Conservation (phyloP, 1,140 invertebrate genomes). For the Ylistrum balloti region DNA sequence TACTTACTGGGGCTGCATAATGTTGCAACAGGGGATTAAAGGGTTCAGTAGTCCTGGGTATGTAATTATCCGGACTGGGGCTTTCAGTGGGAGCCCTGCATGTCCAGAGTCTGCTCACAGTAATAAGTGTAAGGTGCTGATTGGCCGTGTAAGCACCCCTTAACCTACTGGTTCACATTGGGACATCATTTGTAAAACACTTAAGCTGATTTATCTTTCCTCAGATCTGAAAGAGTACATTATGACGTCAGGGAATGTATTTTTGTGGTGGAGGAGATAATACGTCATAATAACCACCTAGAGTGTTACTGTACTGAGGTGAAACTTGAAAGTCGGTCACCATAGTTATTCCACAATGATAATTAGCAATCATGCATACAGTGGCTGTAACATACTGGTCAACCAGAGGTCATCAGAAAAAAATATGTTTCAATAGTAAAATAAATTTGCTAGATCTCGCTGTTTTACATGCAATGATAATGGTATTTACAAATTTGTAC, state of each 20-base stretch:
- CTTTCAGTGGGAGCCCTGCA: background rate
- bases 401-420: background rate
- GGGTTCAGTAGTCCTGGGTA: background rate
- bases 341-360: no score
- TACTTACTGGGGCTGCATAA: conserved; percentile 37
- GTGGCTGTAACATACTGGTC: background rate
- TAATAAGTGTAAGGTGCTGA: background rate
- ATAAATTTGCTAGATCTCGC: background rate
- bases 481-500: background rate
- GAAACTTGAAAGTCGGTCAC: no score
- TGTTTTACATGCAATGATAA: background rate
- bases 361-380: background rate
- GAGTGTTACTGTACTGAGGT: background rate
- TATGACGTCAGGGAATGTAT: conserved; percentile 14
- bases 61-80: conserved; percentile 24
- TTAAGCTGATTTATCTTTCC: background rate
- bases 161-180: background rate
- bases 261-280: conserved; percentile 1
- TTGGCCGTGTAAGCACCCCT: background rate
- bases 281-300: conserved; percentile 37
- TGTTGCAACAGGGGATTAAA: conserved; percentile 19
- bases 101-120: no score
- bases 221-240: background rate
- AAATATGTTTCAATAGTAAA: background rate
- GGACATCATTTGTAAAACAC: background rate